Conservation (phyloP, 1,140 invertebrate species). For the Sinonovacula constricta region DNA sequence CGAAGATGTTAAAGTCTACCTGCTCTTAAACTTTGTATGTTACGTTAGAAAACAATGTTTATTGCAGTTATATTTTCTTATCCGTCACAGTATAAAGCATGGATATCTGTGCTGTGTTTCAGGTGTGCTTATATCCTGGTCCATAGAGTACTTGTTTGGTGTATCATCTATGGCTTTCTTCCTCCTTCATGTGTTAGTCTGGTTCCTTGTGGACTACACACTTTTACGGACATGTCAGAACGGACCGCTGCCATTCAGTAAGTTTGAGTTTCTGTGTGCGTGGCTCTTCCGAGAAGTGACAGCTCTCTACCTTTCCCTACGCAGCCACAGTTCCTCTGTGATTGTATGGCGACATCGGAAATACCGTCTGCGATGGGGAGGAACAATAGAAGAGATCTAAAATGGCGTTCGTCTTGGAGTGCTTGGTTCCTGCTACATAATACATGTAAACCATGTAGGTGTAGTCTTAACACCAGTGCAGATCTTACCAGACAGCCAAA, state of each 20-base stretch:
- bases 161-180: constrained; percentile 94
- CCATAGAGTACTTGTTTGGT: constrained; percentile 86
- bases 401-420: too few species aligned
- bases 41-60: too few species aligned
- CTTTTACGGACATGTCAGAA: constrained; percentile 91
- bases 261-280: constrained; percentile 94
- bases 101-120: too few species aligned
- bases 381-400: constrained; percentile 80
- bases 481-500: too few species aligned
- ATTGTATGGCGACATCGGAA: constrained; percentile 94
- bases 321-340: constrained; percentile 89
- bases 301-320: constrained; percentile 91
- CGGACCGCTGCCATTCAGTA: constrained; percentile 94
- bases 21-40: too few species aligned
- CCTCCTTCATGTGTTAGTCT: constrained; percentile 92
- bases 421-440: too few species aligned
- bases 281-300: constrained; percentile 96
- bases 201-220: constrained; percentile 97
- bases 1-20: too few species aligned
- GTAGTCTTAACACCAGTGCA: too few species aligned
- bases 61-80: too few species aligned
- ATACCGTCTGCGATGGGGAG: constrained; percentile 95
- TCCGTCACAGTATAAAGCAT: too few species aligned
- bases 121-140: constrained; percentile 90
- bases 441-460: too few species aligned